Evolutionary conservation across 2,113 vertebrate species (phyloP), one percentile per base, ranked within the genome.

Genomic region (Eretmochelys imbricata): DNA sequence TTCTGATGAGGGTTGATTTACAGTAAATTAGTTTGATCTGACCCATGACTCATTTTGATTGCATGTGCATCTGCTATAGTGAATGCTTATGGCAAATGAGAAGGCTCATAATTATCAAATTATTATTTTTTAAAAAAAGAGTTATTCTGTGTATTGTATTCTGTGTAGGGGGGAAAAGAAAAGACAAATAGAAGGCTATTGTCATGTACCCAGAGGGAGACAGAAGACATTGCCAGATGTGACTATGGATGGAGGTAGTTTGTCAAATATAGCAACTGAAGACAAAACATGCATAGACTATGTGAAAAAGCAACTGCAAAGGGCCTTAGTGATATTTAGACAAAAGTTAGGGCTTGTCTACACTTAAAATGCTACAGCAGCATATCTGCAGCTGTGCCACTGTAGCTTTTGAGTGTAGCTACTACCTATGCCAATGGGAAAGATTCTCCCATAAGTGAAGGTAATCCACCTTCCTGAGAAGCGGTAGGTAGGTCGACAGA

Each of bases 171-270:
- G 16, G 16, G n/a, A 0, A 51, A 6, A 79, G 13, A 55, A 72
- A 3, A 14, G 25, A 1, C 10, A 62, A 93, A 55, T 5, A 51
- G 13, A 89, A 0, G 1, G 0, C 0, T 19, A 17, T 35, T n/a
- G 14, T n/a, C 7, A 4, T 17, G 14, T 38, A 20, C 1, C 48
- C 82, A 42, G 69, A 8, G 19, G 54, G 11, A 84, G 10, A 89
- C 2, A 79, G 14, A 48, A 69, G 4, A 2, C 1, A 31, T n/a
- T 59, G 54, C 38, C 29, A 20, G 50, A 4, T 80, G 6, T 27
- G 59, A 55, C 3, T 51, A 2, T 79, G 49, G 13, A 8, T 85
- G 25, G 89, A 42, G 3, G 1, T 72, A n/a, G 17, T 38, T 69
- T 17, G n/a, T 20, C n/a, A 38, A 72, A 72, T 38, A 38, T 22